phyloP scores from a whole-genome alignment of 1,140 invertebrate species.

The Cherax destructor region DNA sequence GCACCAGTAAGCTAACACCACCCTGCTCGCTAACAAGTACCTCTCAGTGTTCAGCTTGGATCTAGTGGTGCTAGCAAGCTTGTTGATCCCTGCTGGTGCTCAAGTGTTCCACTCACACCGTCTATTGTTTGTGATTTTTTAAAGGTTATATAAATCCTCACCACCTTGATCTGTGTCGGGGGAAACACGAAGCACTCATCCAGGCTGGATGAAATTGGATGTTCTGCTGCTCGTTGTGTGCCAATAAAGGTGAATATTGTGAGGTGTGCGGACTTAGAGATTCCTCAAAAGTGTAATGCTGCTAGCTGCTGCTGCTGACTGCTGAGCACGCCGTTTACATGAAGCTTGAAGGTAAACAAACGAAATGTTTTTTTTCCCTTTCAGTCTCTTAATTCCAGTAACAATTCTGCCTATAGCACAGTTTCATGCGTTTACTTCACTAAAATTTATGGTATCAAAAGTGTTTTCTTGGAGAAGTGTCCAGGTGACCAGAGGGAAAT shows the following conservation, averaged over 20 bases:
- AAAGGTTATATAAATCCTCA: constrained; percentile 37
- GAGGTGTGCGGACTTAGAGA: constrained; percentile 1
- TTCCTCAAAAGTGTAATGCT: constrained; percentile 26
- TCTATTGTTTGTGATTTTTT: constrained; percentile 8
- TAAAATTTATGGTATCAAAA: neutral
- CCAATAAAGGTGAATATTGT: constrained; percentile 24
- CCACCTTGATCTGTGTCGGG: constrained; percentile 19
- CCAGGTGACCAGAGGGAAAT: neutral
- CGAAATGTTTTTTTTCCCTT: neutral
- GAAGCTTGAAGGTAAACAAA: constrained; percentile 56
- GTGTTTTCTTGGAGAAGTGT: neutral
- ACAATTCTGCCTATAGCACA: too few relatives aligned
- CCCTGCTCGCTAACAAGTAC: constrained; percentile 31
- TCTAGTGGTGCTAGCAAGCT: neutral
- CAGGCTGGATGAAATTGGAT: constrained; percentile 21
- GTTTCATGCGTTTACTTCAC: neutral
- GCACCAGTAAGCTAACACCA: constrained; percentile 31
- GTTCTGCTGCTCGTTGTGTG: neutral
- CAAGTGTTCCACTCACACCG: constrained; percentile 25
- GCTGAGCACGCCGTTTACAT: constrained; percentile 51
- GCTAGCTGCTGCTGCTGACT: neutral
- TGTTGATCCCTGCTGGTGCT: neutral
- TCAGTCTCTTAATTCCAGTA: neutral
- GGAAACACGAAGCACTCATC: constrained; percentile 34
- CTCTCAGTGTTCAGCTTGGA: constrained; percentile 40